Conservation (phyloP, 2,797 vertebrate species). For the Sternotherus odoratus region DNA sequence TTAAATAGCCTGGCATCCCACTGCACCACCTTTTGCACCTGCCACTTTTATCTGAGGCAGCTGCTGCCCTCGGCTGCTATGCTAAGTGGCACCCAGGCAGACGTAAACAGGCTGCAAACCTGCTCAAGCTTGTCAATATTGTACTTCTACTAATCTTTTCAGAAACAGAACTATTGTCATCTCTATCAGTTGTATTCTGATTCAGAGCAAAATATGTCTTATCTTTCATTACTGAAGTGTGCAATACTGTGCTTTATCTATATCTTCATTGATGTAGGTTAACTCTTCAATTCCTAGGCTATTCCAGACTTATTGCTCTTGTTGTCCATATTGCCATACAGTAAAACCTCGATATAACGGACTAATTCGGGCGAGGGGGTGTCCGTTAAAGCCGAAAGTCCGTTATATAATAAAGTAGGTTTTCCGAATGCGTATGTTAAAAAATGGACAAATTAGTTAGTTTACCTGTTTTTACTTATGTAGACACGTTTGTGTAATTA, state of each 20-base stretch:
- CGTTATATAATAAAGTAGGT: too few species aligned
- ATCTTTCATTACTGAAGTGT: background rate
- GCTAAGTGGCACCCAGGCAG: slow-evolving; percentile 1
- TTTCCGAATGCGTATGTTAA: too few species aligned
- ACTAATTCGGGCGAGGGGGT: too few species aligned
- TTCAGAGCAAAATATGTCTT: background rate
- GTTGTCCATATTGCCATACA: too few species aligned
- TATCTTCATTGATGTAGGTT: background rate
- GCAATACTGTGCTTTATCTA: background rate
- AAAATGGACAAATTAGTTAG: too few species aligned
- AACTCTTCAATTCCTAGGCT: background rate
- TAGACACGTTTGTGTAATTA: too few species aligned
- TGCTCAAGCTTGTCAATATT: slow-evolving; percentile 1
- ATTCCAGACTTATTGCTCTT: background rate
- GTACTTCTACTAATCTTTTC: background rate
- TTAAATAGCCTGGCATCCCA: slow-evolving; percentile 21
- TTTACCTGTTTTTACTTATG: too few species aligned
- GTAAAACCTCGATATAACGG: too few species aligned
- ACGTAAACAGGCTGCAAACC: background rate
- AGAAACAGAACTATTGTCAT: background rate
- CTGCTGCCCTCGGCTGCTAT: slow-evolving; percentile 19
- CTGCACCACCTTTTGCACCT: background rate
- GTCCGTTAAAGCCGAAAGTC: too few species aligned
- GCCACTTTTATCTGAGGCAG: background rate
- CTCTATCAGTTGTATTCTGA: background rate